phyloP scores from a whole-genome alignment of 2,113 vertebrate genomes.

The Chloropsis hardwickii region DNA sequence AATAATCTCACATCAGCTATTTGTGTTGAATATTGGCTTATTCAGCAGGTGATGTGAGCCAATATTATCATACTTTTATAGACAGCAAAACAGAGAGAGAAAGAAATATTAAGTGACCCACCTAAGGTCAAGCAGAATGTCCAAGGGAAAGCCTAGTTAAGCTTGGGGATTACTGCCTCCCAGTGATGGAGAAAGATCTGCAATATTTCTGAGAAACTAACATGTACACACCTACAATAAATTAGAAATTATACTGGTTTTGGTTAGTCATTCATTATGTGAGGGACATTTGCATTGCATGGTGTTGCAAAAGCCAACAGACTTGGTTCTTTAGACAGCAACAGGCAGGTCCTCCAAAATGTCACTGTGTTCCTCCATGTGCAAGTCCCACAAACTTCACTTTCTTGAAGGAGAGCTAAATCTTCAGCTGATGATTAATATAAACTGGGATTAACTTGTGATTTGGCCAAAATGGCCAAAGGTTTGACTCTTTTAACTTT shows the following conservation, averaged over 20 bases:
- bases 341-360: background rate
- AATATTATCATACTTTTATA: background rate
- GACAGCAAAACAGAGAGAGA: background rate
- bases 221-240: background rate
- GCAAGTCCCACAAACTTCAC: background rate
- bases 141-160: background rate
- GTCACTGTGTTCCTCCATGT: accelerated
- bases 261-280: background rate
- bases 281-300: background rate
- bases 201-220: background rate
- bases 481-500: background rate
- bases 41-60: background rate
- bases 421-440: background rate
- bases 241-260: background rate
- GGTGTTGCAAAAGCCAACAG: background rate
- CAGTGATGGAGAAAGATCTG: background rate
- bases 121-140: background rate
- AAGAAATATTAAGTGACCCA: background rate
- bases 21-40: slow-evolving; percentile 2
- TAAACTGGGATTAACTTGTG: background rate
- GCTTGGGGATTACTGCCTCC: background rate
- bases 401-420: background rate
- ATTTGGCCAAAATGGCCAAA: background rate
- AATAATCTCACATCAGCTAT: background rate
- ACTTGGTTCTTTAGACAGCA: background rate